Base-by-base conservation (phyloP, 2,888 invertebrate genomes). In the Nomada ferruginata region DNA sequence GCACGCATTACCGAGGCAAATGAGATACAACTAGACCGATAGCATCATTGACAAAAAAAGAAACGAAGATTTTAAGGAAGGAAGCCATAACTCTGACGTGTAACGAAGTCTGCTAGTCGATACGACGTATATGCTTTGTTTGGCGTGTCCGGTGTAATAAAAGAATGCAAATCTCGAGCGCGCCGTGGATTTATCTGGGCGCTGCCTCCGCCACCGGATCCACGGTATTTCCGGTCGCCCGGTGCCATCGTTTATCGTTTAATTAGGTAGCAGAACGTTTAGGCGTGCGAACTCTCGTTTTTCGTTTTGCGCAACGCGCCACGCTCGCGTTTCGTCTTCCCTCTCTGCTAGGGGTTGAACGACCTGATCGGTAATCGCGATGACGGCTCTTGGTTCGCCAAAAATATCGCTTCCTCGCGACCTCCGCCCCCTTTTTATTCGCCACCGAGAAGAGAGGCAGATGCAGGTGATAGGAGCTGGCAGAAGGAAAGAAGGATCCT, bases 131-230 rank as follows among this genome's bases (percentile, higher is more conserved):
- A 69, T 61, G 76, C 77, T 75, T 84, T 82, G 76, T 70, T 44
- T 61, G 65, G 69, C 79, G 69, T 79, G 81, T 81, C 83, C 77
- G 84, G 76, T 61, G 82, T 36, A 85, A 85, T 70, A 86, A 90
- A 90, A 90, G 82, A 89, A 90, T 88, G 87, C 86, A 84, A 89
- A 86, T 85, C 82, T 81, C 52, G 44, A 60, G 36, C 57, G 63
- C 74, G 15, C 9, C 47, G 52, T 47, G 78, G 70, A 86, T 84
- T 73, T 80, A 84, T 86, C 86, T 84, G 73, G 52, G 55, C 80
- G 76, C 82, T 83, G 82, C 76, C 86, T 83, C 86, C 74, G 80
- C 63, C 70, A 82, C 80, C 82, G 84, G 80, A 89, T 84, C 82
- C 80, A 68, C 81, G 63, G 64, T 66, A 79, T 70, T 90, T 89